Percentiles rank a stretch among this genome's conserved stretches.
These are phyloP conservation scores for Scaptomyza graminum DNA, from an alignment of 1,140 invertebrate species.

Conservation along the genomic window DNA sequence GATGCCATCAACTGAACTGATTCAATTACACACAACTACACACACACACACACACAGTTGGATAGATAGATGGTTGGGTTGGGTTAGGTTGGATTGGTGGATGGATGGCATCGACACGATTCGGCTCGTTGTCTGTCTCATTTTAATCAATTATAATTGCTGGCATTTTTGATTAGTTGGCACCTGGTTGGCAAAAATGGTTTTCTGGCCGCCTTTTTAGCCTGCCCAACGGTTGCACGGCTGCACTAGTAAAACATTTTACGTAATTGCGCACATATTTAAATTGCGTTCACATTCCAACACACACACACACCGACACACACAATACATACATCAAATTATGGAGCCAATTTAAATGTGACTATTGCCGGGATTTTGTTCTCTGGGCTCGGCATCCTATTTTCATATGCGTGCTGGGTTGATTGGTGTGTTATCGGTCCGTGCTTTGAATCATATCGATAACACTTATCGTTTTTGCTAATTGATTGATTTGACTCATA, in stretches of 20 bases:
- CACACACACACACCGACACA: slow-evolving; percentile 12
- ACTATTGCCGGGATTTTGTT: slow-evolving; percentile 24
- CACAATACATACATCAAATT: slow-evolving; percentile 72
- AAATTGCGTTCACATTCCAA: slow-evolving; percentile 72
- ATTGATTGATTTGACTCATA: too few species aligned
- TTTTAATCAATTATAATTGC: slow-evolving; percentile 80
- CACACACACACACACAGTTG: background rate
- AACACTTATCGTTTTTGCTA: background rate
- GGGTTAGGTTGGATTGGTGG: background rate
- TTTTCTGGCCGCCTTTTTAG: slow-evolving; percentile 23
- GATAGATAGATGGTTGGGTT: slow-evolving; percentile 3
- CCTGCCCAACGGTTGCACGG: background rate
- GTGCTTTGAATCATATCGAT: background rate
- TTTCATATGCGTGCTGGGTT: slow-evolving; percentile 10
- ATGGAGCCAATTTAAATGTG: slow-evolving; percentile 73
- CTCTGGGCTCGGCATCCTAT: slow-evolving; percentile 8
- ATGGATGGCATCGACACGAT: background rate
- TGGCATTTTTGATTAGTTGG: slow-evolving; percentile 78
- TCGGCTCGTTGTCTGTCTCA: slow-evolving; percentile 48
- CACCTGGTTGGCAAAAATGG: slow-evolving; percentile 54
- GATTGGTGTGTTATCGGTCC: slow-evolving; percentile 5
- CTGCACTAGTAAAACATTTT: slow-evolving; percentile 65
- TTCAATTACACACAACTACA: slow-evolving; percentile 19
- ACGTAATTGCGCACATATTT: slow-evolving; percentile 80
- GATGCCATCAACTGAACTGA: slow-evolving; percentile 24